A percentile compares a stretch with the other conserved stretches of the same genome.
phyloP scores from a whole-genome alignment of 2,888 invertebrate genomes.

The Pecten maximus region DNA sequence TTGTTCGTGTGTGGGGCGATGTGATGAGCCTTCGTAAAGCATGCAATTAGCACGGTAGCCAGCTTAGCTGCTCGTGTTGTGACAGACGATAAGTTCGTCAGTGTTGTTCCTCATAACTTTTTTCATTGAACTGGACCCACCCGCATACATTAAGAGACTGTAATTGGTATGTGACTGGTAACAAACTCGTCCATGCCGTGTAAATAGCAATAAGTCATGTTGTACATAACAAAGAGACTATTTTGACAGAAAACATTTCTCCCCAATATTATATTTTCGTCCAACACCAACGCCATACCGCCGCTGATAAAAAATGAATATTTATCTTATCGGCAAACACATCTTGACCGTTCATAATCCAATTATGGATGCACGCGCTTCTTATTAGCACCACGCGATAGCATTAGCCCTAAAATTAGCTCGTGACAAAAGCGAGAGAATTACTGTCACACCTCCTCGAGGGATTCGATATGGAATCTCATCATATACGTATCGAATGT shows the following conservation, averaged over 20 bases:
- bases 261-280: slow-evolving; percentile 3
- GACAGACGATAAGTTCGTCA: neutral
- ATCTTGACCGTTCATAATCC: slow-evolving; percentile 33
- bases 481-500: neutral
- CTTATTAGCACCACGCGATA: slow-evolving; percentile 28
- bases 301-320: neutral
- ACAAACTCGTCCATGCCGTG: neutral
- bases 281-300: neutral
- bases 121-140: slow-evolving; percentile 24
- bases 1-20: neutral
- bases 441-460: slow-evolving; percentile 27
- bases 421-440: slow-evolving; percentile 5
- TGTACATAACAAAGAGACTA: neutral
- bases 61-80: neutral
- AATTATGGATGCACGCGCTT: slow-evolving; percentile 28
- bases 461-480: slow-evolving; percentile 13
- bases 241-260: slow-evolving; percentile 1
- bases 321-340: slow-evolving; percentile 1
- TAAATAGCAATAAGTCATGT: slow-evolving; percentile 10
- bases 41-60: neutral
- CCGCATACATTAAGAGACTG: neutral
- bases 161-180: neutral
- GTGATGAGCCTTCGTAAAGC: neutral
- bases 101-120: neutral
- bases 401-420: slow-evolving; percentile 18